Evolutionary conservation across 2,888 invertebrate genomes (phyloP), one percentile per base, ranked within the genome.

Genomic region (Apamea crenata): DNA sequence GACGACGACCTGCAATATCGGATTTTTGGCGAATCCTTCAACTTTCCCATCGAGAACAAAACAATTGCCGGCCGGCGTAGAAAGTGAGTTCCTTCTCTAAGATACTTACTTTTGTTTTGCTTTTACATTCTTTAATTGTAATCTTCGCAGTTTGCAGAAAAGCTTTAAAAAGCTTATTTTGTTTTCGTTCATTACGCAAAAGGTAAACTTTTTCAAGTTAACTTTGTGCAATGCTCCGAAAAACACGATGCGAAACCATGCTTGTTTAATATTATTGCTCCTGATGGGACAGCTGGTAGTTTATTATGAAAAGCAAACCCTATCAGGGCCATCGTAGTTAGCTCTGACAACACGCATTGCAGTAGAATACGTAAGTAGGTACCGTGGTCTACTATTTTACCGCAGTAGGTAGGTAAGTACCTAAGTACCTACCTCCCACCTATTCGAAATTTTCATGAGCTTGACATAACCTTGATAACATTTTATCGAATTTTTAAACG

Each of bases 21-120:
- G 96, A 97, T 97, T 95, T 97, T 97, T 94, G 97, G 96, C 88
- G 96, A 96, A 91, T 95, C 96, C 94, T 97, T 95, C 94, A 95
- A 95, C 88, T 94, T 96, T 87, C 92, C 94, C 73, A 87, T 91
- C 83, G 96, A 95, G 81, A 94, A 91, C 84, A 93, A 91, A 83
- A 89, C 91, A 32, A 90, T 88, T 77, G 88, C 93, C 88, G 90
- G 93, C 87, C 93, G 94, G 82, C 94, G 95, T 82, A 93, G 93
- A 95, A 96, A 96, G 96, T 96, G 86, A 96, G 96, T 96, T 87
- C 81, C 87, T 68, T 77, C 44, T 78, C 85, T 89, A 81, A 61
- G 10, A 47, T 50, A 61, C 21, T 74, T 50, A 61, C 16, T 74
- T 75, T 76, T 59, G 7, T 50, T 84, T 85, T 72, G 36, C 74